Conservation (phyloP, 2,888 invertebrate genomes). For the Acholoe squamosa region DNA sequence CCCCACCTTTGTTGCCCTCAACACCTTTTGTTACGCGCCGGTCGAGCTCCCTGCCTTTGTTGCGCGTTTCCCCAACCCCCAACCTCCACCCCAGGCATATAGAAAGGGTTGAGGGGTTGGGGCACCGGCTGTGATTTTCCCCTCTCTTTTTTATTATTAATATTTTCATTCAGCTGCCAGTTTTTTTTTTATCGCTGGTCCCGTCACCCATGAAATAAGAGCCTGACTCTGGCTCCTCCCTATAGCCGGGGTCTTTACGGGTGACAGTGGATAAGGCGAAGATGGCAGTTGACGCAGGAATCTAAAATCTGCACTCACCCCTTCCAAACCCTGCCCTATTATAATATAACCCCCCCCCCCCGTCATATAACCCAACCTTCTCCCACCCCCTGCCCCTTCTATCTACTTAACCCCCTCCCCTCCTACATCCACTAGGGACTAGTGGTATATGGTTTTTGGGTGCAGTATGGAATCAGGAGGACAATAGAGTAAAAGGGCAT, state of each 20-base stretch:
- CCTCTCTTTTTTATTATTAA: not conserved
- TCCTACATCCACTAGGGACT: not conserved
- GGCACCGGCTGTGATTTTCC: not conserved
- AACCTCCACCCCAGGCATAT: not conserved
- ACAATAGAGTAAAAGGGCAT: not conserved
- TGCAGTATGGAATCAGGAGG: too few species aligned
- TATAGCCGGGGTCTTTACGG: too few species aligned
- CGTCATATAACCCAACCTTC: too few species aligned
- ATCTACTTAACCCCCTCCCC: too few species aligned
- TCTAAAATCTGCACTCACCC: too few species aligned
- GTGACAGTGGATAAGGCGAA: too few species aligned
- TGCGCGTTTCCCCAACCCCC: not conserved
- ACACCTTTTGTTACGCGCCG: slow-evolving; percentile 42
- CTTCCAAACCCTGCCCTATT: not conserved
- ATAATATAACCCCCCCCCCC: not conserved
- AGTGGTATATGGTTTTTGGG: too few species aligned
- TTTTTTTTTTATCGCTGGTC: not conserved
- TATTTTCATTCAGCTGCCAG: slow-evolving; percentile 16
- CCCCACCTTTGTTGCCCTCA: slow-evolving; percentile 45
- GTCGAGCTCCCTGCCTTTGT: not conserved
- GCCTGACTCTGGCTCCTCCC: too few species aligned
- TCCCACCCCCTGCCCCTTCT: too few species aligned
- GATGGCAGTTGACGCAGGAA: too few species aligned
- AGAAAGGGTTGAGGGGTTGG: not conserved
- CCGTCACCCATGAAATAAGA: slow-evolving; percentile 33